Evolutionary conservation across 2,797 vertebrate species (phyloP).

Genomic region (Enteromius argenteus): DNA sequence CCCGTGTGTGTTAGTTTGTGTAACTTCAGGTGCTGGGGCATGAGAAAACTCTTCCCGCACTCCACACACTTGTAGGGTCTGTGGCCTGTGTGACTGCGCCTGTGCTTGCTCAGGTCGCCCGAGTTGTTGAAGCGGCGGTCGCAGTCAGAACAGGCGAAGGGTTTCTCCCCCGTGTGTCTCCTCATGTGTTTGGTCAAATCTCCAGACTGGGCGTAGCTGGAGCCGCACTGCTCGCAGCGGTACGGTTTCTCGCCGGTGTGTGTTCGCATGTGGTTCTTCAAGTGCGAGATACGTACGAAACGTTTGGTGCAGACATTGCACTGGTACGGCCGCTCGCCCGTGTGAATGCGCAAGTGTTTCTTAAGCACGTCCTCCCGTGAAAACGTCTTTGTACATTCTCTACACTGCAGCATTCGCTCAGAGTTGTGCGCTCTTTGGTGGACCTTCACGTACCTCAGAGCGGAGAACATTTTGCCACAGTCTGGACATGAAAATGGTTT

Average conservation of each 20-base stretch:
- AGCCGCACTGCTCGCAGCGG: constrained; percentile 77
- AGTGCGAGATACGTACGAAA: constrained; percentile 77
- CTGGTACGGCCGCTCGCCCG: constrained; percentile 79
- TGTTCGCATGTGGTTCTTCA: constrained; percentile 81
- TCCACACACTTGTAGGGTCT: constrained; percentile 80
- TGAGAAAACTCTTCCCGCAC: constrained; percentile 78
- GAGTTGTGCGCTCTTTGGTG: constrained; percentile 77
- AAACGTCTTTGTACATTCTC: constrained; percentile 79
- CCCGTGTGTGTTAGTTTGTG: constrained; percentile 82
- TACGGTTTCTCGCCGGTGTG: constrained; percentile 82
- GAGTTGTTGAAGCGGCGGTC: constrained; percentile 79
- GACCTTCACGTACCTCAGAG: constrained; percentile 74
- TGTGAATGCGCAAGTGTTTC: constrained; percentile 79
- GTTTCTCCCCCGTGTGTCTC: constrained; percentile 80
- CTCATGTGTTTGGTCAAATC: constrained; percentile 81
- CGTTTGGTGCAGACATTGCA: constrained; percentile 78
- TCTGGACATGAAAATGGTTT: constrained; percentile 75
- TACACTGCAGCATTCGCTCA: constrained; percentile 77
- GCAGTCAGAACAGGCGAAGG: constrained; percentile 80
- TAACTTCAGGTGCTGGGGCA: constrained; percentile 79
- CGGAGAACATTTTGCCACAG: constrained; percentile 78
- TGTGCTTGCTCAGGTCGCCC: constrained; percentile 80
- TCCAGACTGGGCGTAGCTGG: constrained; percentile 80
- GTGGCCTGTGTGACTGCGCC: constrained; percentile 78
- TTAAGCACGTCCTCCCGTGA: constrained; percentile 76